phyloP scores from a whole-genome alignment of 1,140 invertebrate species.

The Drosophila pectinifera region DNA sequence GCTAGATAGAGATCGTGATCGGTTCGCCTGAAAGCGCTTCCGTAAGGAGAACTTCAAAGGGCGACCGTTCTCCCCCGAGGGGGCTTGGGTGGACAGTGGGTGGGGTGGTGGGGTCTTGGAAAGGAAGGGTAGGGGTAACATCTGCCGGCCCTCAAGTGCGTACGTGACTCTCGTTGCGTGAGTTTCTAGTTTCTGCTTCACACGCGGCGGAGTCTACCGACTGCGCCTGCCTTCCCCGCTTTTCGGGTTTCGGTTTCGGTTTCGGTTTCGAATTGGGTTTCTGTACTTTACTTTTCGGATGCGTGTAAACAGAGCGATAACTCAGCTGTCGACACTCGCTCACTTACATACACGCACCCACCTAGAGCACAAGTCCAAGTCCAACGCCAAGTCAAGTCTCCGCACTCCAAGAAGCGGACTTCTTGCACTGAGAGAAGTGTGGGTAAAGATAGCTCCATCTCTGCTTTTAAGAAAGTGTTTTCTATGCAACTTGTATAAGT shows the following conservation, averaged over 20 bases:
- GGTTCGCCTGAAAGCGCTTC: slow-evolving; percentile 40
- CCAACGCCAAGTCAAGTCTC: slow-evolving; percentile 14
- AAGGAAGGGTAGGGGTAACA: neutral
- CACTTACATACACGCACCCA: slow-evolving; percentile 9
- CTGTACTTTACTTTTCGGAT: slow-evolving; percentile 27
- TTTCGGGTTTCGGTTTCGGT: slow-evolving; percentile 17
- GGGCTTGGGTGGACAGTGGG: slow-evolving; percentile 3
- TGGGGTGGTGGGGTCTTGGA: neutral
- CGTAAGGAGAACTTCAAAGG: slow-evolving; percentile 41
- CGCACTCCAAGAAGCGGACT: slow-evolving; percentile 7
- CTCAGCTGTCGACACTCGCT: slow-evolving; percentile 51
- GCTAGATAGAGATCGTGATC: slow-evolving; percentile 37
- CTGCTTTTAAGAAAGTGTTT: neutral
- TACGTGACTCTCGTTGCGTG: slow-evolving; percentile 57
- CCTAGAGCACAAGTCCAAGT: slow-evolving; percentile 10
- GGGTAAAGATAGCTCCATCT: too few species aligned
- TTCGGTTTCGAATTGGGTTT: slow-evolving; percentile 2
- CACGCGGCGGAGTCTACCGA: slow-evolving; percentile 1
- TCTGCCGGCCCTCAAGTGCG: slow-evolving; percentile 32
- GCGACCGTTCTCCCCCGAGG: neutral
- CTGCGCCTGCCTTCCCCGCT: neutral
- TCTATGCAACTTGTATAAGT: neutral
- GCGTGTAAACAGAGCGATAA: slow-evolving; percentile 62
- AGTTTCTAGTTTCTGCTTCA: slow-evolving; percentile 10
- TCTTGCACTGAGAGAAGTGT: slow-evolving; percentile 2